phyloP scores from a whole-genome alignment of 1,140 invertebrate species.

The Brachionus asplanchnoidis region DNA sequence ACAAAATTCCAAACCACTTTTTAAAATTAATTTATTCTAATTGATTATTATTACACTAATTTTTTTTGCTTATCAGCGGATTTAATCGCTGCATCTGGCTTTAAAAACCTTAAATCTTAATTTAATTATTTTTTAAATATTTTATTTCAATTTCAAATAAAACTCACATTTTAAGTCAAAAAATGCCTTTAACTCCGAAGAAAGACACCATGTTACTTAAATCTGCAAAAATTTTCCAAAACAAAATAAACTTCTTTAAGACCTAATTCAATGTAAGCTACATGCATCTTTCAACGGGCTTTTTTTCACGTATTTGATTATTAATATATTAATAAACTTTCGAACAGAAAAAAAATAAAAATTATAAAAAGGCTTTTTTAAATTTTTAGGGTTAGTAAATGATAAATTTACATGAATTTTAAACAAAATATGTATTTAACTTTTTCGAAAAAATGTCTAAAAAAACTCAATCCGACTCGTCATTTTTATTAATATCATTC shows the following conservation, averaged over 20 bases:
- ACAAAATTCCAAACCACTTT: neutral
- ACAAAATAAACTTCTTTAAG: neutral
- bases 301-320: neutral
- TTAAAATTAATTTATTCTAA: too few species aligned
- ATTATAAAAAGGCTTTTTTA: neutral
- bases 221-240: neutral
- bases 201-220: neutral
- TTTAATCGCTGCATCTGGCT: neutral
- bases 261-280: neutral
- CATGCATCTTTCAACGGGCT: neutral
- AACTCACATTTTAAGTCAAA: neutral
- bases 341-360: neutral
- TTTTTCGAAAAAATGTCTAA: neutral
- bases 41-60: neutral
- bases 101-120: neutral
- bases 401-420: slow-evolving; percentile 8
- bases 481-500: neutral
- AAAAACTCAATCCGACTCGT: neutral
- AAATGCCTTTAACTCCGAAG: neutral
- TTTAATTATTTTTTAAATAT: neutral
- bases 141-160: slow-evolving; percentile 32
- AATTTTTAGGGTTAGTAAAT: neutral
- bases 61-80: neutral
- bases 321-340: neutral
- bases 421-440: slow-evolving; percentile 5